Evolutionary conservation across 2,888 invertebrate genomes (phyloP).

Genomic region (Tachystola acroxantha): DNA sequence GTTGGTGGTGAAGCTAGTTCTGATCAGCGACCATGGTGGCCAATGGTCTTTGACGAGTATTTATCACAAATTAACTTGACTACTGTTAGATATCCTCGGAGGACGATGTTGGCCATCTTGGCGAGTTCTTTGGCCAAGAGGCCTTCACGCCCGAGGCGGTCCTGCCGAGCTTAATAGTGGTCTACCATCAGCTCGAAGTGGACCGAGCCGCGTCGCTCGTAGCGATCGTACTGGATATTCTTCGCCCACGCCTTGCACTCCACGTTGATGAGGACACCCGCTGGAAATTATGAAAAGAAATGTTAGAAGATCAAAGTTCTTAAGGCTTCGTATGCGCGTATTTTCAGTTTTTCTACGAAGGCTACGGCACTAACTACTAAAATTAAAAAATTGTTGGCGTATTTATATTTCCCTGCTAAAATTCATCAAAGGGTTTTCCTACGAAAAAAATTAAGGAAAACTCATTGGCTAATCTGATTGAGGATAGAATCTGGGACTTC

Average conservation of each 20-base stretch:
- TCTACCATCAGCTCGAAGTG: constrained; percentile 97
- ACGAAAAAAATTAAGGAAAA: no score
- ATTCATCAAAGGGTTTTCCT: no score
- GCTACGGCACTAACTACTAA: no score
- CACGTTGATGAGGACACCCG: constrained; percentile 93
- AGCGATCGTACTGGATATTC: constrained; percentile 91
- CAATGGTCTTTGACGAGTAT: constrained; percentile 1
- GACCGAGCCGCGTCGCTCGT: constrained; percentile 93
- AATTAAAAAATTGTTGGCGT: no score
- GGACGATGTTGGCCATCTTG: constrained; percentile 2
- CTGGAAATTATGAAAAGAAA: constrained; percentile 56
- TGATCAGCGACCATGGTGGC: background rate
- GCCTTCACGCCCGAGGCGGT: constrained; percentile 11
- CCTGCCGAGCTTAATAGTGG: constrained; percentile 53
- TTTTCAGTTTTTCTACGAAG: no score
- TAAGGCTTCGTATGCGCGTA: no score
- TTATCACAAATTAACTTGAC: constrained; percentile 6
- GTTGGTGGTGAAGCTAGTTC: constrained; percentile 8
- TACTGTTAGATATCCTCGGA: constrained; percentile 1
- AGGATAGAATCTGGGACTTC: no score
- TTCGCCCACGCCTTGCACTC: constrained; percentile 96
- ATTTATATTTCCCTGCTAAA: no score
- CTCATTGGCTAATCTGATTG: no score
- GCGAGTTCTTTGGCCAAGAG: background rate
- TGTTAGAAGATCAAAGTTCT: no score